Conservation (phyloP, 2,797 vertebrate species). For the Onychomys torridus region DNA sequence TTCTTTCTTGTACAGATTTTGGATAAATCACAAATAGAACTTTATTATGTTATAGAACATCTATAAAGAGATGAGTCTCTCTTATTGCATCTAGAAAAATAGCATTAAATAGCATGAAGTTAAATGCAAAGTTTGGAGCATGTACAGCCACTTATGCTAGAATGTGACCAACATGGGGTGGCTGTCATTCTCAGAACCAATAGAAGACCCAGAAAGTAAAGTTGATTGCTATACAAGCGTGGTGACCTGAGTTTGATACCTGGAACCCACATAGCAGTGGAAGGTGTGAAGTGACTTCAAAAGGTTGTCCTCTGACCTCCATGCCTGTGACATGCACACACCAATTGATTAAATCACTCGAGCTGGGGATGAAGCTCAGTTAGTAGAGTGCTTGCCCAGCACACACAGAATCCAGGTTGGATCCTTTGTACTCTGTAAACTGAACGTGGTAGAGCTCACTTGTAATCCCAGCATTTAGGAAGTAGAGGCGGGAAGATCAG, state of each 20-base stretch:
- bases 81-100: constrained; percentile 37
- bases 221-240: background rate
- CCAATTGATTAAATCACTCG: background rate
- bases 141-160: background rate
- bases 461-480: background rate
- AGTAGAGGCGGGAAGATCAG: background rate
- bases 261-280: background rate
- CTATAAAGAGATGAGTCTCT: background rate
- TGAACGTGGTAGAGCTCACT: background rate
- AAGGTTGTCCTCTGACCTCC: background rate
- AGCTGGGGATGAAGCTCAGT: background rate
- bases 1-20: constrained; percentile 27
- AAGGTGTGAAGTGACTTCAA: constrained; percentile 9
- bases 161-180: background rate
- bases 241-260: background rate
- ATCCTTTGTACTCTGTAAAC: background rate
- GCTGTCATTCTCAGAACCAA: background rate
- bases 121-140: background rate
- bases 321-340: no score
- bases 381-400: background rate
- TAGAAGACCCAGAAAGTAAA: background rate
- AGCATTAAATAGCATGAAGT: background rate
- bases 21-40: constrained; percentile 27
- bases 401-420: background rate
- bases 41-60: background rate